phyloP scores from a whole-genome alignment of 2,113 vertebrate species.

The Vicugna pacos region DNA sequence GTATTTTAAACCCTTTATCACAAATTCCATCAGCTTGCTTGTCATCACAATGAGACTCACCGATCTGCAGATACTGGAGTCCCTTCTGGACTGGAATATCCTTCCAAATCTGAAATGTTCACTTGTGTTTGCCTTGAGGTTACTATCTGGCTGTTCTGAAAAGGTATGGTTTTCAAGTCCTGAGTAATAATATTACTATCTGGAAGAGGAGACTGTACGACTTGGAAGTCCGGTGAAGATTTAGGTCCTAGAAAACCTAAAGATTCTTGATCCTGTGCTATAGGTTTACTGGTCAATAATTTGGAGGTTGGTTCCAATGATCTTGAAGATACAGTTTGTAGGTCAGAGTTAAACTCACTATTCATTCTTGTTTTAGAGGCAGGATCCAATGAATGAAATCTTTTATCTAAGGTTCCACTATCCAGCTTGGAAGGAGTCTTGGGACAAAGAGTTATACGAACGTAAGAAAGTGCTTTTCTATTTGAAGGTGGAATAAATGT shows the following conservation, averaged over 20 bases:
- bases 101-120: slow-evolving; percentile 45
- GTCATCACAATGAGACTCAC: slow-evolving; percentile 77
- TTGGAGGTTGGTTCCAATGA: slow-evolving; percentile 55
- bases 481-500: slow-evolving; percentile 64
- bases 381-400: not conserved
- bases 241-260: slow-evolving; percentile 34
- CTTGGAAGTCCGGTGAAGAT: slow-evolving; percentile 69
- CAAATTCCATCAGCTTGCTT: slow-evolving; percentile 68
- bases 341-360: not conserved
- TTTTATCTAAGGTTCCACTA: slow-evolving; percentile 63
- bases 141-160: slow-evolving; percentile 72
- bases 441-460: slow-evolving; percentile 89
- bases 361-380: not conserved
- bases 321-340: not conserved
- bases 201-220: not conserved
- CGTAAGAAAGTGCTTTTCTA: slow-evolving; percentile 86
- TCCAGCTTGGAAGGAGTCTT: slow-evolving; percentile 71
- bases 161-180: slow-evolving; percentile 74
- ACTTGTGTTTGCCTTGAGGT: slow-evolving; percentile 62
- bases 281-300: not conserved
- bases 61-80: slow-evolving; percentile 72
- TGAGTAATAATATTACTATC: slow-evolving; percentile 52
- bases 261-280: slow-evolving; percentile 64
- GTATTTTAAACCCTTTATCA: slow-evolving; percentile 64
- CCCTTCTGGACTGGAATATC: slow-evolving; percentile 58